Evolutionary conservation across 2,888 invertebrate genomes (phyloP), one percentile per base, ranked within the genome.

Genomic region (Calephelis perditalis): DNA sequence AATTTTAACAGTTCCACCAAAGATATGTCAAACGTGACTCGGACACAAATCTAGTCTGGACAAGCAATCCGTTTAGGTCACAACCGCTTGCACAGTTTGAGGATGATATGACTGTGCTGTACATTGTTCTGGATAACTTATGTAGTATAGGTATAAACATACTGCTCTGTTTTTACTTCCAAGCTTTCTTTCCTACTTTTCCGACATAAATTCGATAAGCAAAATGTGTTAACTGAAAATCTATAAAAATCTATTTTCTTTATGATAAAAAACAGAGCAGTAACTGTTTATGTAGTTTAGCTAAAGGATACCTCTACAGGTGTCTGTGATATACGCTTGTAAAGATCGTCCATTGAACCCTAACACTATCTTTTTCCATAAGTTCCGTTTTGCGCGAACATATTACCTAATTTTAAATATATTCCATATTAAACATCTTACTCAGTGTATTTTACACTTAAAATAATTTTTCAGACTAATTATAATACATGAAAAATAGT

Each of bases 81-180:
- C 37, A 49, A 55, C 61, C 61, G 66, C 60, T 61, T 58, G 67
- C 65, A 67, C 67, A 64, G 57, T 61, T 63, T 62, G 60, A 62
- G 52, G 37, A 46, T 60, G 8, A 56, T 26, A 46, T 54, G n/a
- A 55, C 54, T 62, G 64, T 65, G 57, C 66, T 58, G 61, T 75
- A 75, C 87, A 88, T 75, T 87, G 88, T 90, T 90, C 90, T 90
- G 90, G 89, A 90, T 90, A 89, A 89, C 90, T 90, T 90, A 90
- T 88, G 75, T 73, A 80, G 80, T 81, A 77, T 84, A 84, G 79
- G 78, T 74, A 73, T 80, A 73, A 78, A 76, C 71, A 71, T 71
- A 67, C 67, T 68, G 69, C 67, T 67, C 68, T 68, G 65, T 67
- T 61, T 63, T 57, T 44, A 11, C 43, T 56, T 57, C 52, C 35